Evolutionary conservation across 2,888 invertebrate species (phyloP), one percentile per base, ranked within the genome.

Genomic region (Drosophila subsilvestris): DNA sequence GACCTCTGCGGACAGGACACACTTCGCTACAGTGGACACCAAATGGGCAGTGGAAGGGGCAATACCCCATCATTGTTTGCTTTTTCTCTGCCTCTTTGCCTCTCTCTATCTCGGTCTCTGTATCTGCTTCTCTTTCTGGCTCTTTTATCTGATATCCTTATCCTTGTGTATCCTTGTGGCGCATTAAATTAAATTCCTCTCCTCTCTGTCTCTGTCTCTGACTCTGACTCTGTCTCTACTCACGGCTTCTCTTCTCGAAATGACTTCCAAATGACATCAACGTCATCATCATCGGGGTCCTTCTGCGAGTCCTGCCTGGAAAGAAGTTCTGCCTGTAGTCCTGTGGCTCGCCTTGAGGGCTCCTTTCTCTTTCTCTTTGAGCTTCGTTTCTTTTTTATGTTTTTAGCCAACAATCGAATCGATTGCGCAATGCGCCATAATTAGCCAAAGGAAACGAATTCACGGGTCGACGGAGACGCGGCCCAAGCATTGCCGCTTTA

Each of bases 371-470:
- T 32, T 47, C 8, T 47, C 37, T 32, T 43, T 58, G 43, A 22
- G 47, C 17, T 44, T 43, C 18, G 10, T 9, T 32, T 43, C 7
- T 61, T 48, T 27, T 51, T 57, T 53, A 50, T 47, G 25, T 20
- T 20, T 43, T 37, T 59, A 32, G 60, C 50, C 55, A 53, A 60
- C 60, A 80, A 66, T 37, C 37, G 66, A 71, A 70, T 83, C 80
- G 86, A 86, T 83, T 88, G 83, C 83, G 88, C 83, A 83, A 88
- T 83, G 84, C 74, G 67, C 84, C 68, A 74, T 86, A 80, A 88
- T 88, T 87, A 80, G 60, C 37, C 37, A 37, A 37, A 1, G 37
- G 7, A 14, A 37, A 6, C 6, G 37, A 37, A n/a, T n/a, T 37
- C 37, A 37, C 37, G 37, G 37, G 7, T 37, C 37, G 37, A 7